phyloP scores from a whole-genome alignment of 1,140 invertebrate genomes.

The Drosophila ficusphila region DNA sequence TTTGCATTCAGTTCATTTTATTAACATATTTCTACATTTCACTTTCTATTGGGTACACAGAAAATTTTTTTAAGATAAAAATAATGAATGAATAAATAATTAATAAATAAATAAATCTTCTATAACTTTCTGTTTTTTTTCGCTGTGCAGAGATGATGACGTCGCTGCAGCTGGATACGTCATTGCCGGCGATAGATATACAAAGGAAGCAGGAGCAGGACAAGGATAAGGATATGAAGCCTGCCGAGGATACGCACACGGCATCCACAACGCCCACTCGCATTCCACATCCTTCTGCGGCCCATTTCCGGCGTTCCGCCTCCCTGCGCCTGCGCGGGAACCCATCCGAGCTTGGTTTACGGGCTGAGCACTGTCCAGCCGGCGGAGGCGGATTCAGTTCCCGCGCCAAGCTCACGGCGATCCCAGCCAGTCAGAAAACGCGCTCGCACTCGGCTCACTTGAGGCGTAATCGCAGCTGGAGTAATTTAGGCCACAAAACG shows the following conservation, averaged over 20 bases:
- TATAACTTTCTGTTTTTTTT: not conserved
- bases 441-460: conserved; percentile 21
- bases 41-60: not conserved
- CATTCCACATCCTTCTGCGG: conserved; percentile 58
- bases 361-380: conserved; percentile 11
- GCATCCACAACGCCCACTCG: conserved; percentile 54
- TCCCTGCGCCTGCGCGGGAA: conserved; percentile 74
- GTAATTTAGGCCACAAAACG: conserved; percentile 63
- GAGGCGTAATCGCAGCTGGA: conserved; percentile 64
- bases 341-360: conserved; percentile 35
- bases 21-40: conserved; percentile 9
- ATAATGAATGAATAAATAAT: too few species aligned
- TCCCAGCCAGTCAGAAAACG: conserved; percentile 41
- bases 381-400: conserved; percentile 60
- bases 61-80: too few species aligned
- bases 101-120: not conserved
- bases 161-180: conserved; percentile 56
- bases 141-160: conserved; percentile 43
- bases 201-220: conserved; percentile 3
- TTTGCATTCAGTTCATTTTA: conserved; percentile 39
- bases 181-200: conserved; percentile 42
- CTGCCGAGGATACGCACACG: conserved; percentile 7
- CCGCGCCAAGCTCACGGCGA: conserved; percentile 67
- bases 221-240: not conserved
- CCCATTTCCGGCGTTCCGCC: conserved; percentile 62